Evolutionary conservation across 2,113 vertebrate species (phyloP), one percentile per base, ranked within the genome.

Genomic region (Urocolius indicus): DNA sequence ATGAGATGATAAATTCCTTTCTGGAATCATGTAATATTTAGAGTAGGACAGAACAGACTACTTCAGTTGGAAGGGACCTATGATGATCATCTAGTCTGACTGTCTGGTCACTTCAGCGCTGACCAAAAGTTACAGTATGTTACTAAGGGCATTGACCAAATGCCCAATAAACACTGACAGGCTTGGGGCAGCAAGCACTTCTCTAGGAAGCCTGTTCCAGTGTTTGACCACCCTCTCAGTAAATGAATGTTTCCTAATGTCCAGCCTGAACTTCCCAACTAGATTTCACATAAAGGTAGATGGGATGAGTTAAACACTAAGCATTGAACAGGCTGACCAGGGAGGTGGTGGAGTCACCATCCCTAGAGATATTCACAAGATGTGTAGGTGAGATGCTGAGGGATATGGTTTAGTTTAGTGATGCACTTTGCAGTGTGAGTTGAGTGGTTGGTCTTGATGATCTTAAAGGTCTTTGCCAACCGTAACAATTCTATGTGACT

Each of bases 51-150:
- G 45, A 55, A 13, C 12, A 36, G 22, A 32, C 4, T 38, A 21
- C 78, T 90, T 22, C 61, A 36, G 12, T 61, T 80, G 45, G 58
- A 83, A 91, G 72, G 45, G 27, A 77, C 36, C 23, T 36, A 29
- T 0, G 0, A 12, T 0, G 1, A 41, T 55, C 30, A 54, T 14
- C 0, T 36, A 3, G 63, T 59, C 54, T 34, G 36, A 36, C 26
- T 63, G 36, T 27, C 46, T 5, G 2, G 21, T 29, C 23, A 14
- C 5, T 72, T 74, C 36, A 69, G 73, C 45, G 45, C 43, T 84
- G 36, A 38, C 54, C 26, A n/a, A 13, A 45, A 59, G 16, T 72
- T 83, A 51, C 51, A 69, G 24, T 1, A 1, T 23, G 6, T 22
- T 51, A 2, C 58, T 24, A 77, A 62, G 73, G 49, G 19, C 45